Evolutionary conservation across 2,113 vertebrate genomes (phyloP).

Genomic region (Rhinopomastus cyanomelas): DNA sequence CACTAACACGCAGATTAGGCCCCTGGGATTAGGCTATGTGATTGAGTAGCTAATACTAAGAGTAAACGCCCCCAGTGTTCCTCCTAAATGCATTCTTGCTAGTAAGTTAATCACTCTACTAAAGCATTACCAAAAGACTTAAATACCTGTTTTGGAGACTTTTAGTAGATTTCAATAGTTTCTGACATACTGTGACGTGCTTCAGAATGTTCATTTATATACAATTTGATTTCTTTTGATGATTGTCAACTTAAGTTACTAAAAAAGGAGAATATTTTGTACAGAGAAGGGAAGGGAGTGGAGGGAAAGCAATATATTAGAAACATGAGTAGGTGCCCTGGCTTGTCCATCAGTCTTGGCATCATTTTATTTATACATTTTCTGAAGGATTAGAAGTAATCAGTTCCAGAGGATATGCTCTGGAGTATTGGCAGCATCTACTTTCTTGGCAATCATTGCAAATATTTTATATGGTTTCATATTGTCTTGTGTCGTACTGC

Average conservation of each 20-base stretch:
- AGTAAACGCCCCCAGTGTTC: conserved; percentile 67
- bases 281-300: conserved; percentile 13
- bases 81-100: conserved; percentile 65
- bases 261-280: conserved; percentile 67
- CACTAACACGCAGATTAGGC: conserved; percentile 61
- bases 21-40: conserved; percentile 59
- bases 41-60: conserved; percentile 67
- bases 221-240: conserved; percentile 75
- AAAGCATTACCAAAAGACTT: conserved; percentile 62
- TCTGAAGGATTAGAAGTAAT: conserved; percentile 74
- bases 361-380: conserved; percentile 73
- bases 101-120: conserved; percentile 54
- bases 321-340: conserved; percentile 74
- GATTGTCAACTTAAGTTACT: conserved; percentile 77
- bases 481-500: neutral
- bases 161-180: conserved; percentile 70
- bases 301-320: conserved; percentile 52
- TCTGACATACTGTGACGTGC: conserved; percentile 70
- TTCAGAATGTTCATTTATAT: conserved; percentile 67
- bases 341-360: conserved; percentile 73
- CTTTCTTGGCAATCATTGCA: conserved; percentile 68
- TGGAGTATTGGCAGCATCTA: conserved; percentile 62
- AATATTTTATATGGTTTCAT: conserved; percentile 61
- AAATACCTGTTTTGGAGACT: conserved; percentile 49
- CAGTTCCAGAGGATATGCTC: conserved; percentile 76